These are phyloP conservation scores for Leptodactylus fallax DNA, from an alignment of 2,797 vertebrate genomes.

Conservation along the genomic window DNA sequence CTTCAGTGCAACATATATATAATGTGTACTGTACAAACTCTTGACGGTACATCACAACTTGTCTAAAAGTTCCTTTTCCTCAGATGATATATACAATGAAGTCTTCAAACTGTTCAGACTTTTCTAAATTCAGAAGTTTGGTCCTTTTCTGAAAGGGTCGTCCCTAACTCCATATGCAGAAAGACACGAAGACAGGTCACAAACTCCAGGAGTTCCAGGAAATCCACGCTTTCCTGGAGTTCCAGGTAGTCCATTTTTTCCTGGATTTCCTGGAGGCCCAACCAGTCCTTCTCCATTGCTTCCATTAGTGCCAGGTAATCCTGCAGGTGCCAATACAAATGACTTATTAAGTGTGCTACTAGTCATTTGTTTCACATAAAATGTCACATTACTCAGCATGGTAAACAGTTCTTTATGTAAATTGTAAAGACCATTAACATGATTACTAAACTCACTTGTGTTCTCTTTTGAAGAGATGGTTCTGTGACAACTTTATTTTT, in stretches of 20 bases:
- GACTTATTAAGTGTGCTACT: background rate
- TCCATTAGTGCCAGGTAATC: conserved; percentile 77
- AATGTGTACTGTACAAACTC: background rate
- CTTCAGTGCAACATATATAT: conserved; percentile 49
- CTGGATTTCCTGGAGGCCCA: conserved; percentile 77
- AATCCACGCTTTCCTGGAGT: conserved; percentile 77
- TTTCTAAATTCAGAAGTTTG: conserved; percentile 71
- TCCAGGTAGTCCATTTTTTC: conserved; percentile 76
- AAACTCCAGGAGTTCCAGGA: conserved; percentile 77
- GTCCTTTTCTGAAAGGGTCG: conserved; percentile 82
- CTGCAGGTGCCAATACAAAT: conserved; percentile 64
- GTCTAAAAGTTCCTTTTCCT: background rate
- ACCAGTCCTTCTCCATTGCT: conserved; percentile 76
- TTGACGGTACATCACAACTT: conserved; percentile 8
- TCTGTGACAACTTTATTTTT: background rate
- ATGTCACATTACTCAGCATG: background rate
- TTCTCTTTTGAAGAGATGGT: background rate
- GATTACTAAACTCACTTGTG: background rate
- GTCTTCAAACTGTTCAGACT: background rate
- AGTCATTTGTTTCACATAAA: background rate
- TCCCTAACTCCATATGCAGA: conserved; percentile 78
- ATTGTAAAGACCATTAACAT: background rate
- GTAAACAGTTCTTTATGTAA: background rate
- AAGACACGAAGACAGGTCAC: conserved; percentile 81
- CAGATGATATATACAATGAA: background rate